These are phyloP conservation scores for Gasterosteus nipponicus DNA, from an alignment of 2,113 vertebrate species.

Conservation along the genomic window DNA sequence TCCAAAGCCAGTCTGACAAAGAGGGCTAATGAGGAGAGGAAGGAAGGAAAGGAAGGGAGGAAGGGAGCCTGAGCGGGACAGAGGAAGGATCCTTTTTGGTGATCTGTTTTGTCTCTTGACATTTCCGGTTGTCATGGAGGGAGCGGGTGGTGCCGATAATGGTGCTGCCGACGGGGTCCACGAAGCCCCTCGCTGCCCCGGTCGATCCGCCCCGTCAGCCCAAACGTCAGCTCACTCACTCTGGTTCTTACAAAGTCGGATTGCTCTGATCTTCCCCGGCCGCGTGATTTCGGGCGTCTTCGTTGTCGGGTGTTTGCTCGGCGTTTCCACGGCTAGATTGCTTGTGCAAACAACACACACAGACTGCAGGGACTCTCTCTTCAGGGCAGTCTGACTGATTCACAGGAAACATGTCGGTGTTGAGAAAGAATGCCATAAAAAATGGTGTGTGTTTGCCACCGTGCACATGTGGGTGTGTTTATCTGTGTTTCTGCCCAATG, in stretches of 20 bases:
- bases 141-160: too few species aligned
- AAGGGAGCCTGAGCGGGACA: neutral
- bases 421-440: slow-evolving; percentile 56
- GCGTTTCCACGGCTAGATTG: slow-evolving; percentile 14
- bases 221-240: slow-evolving; percentile 52
- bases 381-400: slow-evolving; percentile 61
- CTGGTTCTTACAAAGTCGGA: slow-evolving; percentile 17
- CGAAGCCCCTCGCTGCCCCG: slow-evolving; percentile 13
- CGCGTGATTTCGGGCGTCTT: neutral
- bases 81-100: neutral
- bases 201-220: slow-evolving; percentile 30
- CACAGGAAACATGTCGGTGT: slow-evolving; percentile 57
- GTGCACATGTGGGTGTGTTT: neutral
- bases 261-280: neutral
- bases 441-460: neutral
- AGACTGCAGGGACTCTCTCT: slow-evolving; percentile 53
- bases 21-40: slow-evolving; percentile 32
- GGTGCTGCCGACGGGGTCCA: slow-evolving; percentile 28
- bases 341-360: slow-evolving; percentile 45
- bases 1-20: slow-evolving; percentile 15
- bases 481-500: slow-evolving; percentile 34
- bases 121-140: slow-evolving; percentile 47
- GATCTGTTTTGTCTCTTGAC: slow-evolving; percentile 50
- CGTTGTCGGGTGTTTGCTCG: neutral
- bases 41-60: neutral